Evolutionary conservation across 2,113 vertebrate genomes (phyloP).

Genomic region (Pituophis catenifer): DNA sequence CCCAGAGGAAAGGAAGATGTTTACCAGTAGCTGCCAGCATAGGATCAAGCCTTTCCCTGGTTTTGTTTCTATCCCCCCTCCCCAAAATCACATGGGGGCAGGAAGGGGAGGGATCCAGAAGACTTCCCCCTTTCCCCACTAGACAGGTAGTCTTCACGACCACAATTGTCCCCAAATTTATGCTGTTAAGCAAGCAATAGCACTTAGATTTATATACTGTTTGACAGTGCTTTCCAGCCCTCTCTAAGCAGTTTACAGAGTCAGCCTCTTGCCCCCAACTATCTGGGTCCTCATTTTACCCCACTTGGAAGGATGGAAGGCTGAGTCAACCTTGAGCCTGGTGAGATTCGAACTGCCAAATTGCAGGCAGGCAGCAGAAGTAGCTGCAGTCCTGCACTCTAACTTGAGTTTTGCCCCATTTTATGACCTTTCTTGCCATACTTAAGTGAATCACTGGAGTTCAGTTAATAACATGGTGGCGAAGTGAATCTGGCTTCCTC

Average conservation of each 20-base stretch:
- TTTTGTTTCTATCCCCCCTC: neutral
- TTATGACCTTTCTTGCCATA: neutral
- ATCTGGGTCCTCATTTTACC: no score
- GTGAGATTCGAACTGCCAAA: no score
- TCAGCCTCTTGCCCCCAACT: no score
- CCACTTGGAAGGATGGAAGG: no score
- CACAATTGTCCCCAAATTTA: neutral
- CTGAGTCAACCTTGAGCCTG: no score
- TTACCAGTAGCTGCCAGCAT: neutral
- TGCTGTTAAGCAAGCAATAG: neutral
- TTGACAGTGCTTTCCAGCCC: no score
- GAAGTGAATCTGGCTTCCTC: neutral
- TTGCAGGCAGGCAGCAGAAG: no score
- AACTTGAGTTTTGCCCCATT: neutral
- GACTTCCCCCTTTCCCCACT: neutral
- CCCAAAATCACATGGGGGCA: neutral
- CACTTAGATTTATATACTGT: no score
- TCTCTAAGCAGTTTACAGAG: no score
- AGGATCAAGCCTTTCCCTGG: neutral
- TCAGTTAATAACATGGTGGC: neutral
- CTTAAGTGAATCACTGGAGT: neutral
- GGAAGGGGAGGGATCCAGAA: neutral
- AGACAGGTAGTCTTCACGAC: neutral
- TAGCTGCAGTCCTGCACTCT: no score
- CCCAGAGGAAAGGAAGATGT: neutral